Percentiles rank a stretch among this genome's conserved stretches.
phyloP scores from a whole-genome alignment of 1,140 invertebrate species.

The Meloidogyne hapla region DNA sequence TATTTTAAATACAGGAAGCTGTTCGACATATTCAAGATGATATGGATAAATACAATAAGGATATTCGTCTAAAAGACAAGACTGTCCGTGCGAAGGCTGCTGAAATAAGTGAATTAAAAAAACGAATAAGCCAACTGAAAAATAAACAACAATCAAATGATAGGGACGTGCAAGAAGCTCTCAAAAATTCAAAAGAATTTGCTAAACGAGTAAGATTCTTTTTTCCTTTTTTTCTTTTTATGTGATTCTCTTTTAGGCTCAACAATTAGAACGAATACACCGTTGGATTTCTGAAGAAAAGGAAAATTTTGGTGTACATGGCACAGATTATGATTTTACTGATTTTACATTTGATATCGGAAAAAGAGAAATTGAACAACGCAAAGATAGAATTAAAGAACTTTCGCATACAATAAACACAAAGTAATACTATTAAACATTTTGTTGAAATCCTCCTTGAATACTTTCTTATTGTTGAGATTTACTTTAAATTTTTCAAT shows the following conservation, averaged over 20 bases:
- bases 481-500: neutral
- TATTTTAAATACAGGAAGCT: constrained; percentile 17
- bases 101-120: constrained; percentile 44
- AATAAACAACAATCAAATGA: constrained; percentile 25
- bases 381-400: constrained; percentile 37
- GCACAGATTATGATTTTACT: constrained; percentile 50
- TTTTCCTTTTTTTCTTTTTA: neutral
- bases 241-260: neutral
- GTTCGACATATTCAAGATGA: constrained; percentile 28
- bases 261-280: constrained; percentile 36
- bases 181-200: constrained; percentile 28
- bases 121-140: constrained; percentile 30
- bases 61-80: constrained; percentile 34
- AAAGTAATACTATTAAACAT: no score
- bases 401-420: constrained; percentile 39
- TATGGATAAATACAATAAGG: constrained; percentile 32
- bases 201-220: neutral
- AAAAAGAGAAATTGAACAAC: constrained; percentile 35
- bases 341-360: constrained; percentile 38
- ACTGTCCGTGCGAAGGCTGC: constrained; percentile 13
- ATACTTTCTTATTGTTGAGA: neutral
- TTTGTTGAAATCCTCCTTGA: no score
- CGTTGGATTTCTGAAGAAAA: constrained; percentile 54
- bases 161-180: constrained; percentile 29
- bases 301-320: constrained; percentile 43